phyloP scores from a whole-genome alignment of 2,113 vertebrate species.

The Vanacampus margaritifer region DNA sequence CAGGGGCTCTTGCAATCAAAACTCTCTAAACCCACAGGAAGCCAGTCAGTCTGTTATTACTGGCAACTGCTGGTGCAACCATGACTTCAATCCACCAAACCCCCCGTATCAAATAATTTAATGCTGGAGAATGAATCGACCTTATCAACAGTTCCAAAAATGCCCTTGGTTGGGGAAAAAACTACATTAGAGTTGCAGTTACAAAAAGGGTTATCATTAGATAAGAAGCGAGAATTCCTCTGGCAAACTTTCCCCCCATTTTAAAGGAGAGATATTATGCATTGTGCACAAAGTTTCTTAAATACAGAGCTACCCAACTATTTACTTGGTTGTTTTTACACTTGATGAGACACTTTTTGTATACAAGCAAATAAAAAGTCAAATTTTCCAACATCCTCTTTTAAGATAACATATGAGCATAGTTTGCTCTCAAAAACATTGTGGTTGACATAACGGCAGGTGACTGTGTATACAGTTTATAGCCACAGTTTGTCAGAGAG shows the following conservation, averaged over 20 bases:
- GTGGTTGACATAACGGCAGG: background rate
- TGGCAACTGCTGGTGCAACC: conserved; percentile 48
- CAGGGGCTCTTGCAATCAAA: conserved; percentile 41
- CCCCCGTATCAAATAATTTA: conserved; percentile 64
- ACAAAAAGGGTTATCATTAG: conserved; percentile 42
- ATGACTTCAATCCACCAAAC: conserved; percentile 66
- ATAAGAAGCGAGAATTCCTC: conserved; percentile 25
- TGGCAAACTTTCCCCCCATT: background rate
- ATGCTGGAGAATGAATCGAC: conserved; percentile 40
- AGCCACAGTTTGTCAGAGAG: background rate
- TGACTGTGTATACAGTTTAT: too few relatives aligned
- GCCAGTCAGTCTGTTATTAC: conserved; percentile 66
- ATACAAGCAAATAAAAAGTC: background rate
- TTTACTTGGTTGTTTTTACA: background rate
- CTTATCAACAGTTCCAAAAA: conserved; percentile 46
- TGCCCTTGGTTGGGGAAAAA: conserved; percentile 50
- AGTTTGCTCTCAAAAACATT: conserved; percentile 5
- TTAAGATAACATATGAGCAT: conserved; percentile 17
- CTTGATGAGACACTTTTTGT: background rate
- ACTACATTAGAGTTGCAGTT: conserved; percentile 3
- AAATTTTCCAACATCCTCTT: conserved; percentile 1
- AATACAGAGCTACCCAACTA: background rate
- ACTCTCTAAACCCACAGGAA: conserved; percentile 65
- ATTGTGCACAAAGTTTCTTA: background rate
- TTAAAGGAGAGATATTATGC: background rate